These are phyloP conservation scores for Dendronephthya gigantea DNA, from an alignment of 64 coral and sea anemone species.

Conservation along the genomic window DNA sequence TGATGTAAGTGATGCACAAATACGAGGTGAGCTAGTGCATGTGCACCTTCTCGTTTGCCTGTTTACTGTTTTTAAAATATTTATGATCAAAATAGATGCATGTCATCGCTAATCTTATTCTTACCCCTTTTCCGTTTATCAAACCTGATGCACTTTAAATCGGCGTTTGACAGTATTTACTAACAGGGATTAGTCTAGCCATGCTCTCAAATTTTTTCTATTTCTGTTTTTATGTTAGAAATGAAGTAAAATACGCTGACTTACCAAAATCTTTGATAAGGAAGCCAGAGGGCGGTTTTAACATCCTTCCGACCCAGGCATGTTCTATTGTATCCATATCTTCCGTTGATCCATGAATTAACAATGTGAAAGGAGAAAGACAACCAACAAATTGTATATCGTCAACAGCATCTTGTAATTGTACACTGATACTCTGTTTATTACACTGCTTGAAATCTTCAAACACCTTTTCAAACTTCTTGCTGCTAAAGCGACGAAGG, in stretches of 20 bases:
- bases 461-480: background rate
- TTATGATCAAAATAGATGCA: too few species aligned
- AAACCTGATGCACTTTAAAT: background rate
- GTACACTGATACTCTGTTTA: constrained; percentile 1
- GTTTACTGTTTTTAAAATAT: too few species aligned
- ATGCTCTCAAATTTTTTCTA: background rate
- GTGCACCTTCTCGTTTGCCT: too few species aligned
- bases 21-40: too few species aligned
- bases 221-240: background rate
- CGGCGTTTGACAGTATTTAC: background rate
- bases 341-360: background rate
- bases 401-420: constrained; percentile 2
- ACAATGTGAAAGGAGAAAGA: background rate
- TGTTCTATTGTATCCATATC: constrained; percentile 14
- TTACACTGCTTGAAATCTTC: background rate
- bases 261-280: background rate
- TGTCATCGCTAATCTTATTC: too few species aligned
- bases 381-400: background rate
- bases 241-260: background rate
- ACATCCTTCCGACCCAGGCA: constrained; percentile 8
- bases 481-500: background rate
- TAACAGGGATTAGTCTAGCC: background rate
- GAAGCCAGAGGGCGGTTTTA: background rate
- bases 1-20: too few species aligned
- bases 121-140: too few species aligned